Conservation (phyloP, 2,797 vertebrate species). For the Sebastes minor region DNA sequence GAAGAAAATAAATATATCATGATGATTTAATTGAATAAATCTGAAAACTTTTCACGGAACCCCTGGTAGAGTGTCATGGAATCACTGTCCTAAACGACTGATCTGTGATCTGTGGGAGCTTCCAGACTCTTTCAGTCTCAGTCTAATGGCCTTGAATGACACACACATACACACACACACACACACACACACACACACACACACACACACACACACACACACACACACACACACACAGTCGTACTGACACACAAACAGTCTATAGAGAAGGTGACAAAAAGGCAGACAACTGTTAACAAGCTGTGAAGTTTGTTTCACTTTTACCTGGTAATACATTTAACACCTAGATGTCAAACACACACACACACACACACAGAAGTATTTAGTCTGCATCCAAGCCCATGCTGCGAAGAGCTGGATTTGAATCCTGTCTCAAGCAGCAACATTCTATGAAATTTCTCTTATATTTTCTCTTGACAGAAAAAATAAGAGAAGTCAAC, state of each 20-base stretch:
- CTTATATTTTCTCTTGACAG: background rate
- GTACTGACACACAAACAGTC: background rate
- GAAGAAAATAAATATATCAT: too few species aligned
- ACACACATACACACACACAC: too few species aligned
- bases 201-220: background rate
- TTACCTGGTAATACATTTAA: background rate
- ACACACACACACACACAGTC: background rate
- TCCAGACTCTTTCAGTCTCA: background rate
- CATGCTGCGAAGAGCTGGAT: background rate
- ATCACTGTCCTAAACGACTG: too few species aligned
- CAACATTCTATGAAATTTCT: too few species aligned
- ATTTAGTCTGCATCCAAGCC: background rate
- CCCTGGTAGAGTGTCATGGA: too few species aligned
- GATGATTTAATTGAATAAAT: background rate
- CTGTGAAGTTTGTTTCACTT: constrained; percentile 34
- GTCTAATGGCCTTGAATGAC: too few species aligned
- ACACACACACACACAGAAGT: background rate
- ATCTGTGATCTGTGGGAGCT: too few species aligned
- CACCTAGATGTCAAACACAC: background rate
- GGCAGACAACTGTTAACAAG: constrained; percentile 28
- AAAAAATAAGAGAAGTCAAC: too few species aligned
- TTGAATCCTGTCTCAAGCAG: background rate
- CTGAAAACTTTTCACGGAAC: too few species aligned
- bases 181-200: background rate
- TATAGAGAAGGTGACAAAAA: background rate